Evolutionary conservation across 92 coral and sea anemone genomes (phyloP).

Genomic region (Parazoanthus swiftii): DNA sequence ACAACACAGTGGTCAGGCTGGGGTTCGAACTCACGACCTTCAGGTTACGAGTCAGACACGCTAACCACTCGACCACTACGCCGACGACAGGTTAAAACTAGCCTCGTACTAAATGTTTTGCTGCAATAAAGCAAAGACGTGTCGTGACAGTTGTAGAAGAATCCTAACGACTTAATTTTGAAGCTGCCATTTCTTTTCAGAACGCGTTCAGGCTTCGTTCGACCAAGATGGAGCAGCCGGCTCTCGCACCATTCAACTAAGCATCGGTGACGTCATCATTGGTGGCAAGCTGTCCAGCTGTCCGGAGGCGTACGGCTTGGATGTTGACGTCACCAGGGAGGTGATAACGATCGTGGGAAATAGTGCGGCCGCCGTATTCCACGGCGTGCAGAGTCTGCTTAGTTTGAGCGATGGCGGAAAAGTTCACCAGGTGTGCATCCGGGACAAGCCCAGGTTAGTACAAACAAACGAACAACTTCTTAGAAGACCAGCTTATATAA

Average conservation of each 20-base stretch:
- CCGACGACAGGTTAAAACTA: no score
- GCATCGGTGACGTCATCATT: constrained; percentile 50
- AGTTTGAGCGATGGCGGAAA: constrained; percentile 51
- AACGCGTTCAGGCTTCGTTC: constrained; percentile 16
- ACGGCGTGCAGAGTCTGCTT: constrained; percentile 64
- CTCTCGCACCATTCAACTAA: constrained; percentile 49
- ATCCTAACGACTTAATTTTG: neutral
- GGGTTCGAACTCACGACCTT: no score
- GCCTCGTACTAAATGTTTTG: no score
- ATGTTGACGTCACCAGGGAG: constrained; percentile 55
- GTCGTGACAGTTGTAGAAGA: neutral
- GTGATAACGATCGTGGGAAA: constrained; percentile 64
- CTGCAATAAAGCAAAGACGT: neutral
- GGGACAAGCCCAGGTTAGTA: constrained; percentile 52
- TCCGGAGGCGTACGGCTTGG: constrained; percentile 72
- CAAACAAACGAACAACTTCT: neutral
- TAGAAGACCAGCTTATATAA: neutral
- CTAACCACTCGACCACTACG: no score
- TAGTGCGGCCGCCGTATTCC: constrained; percentile 65
- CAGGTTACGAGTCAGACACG: no score
- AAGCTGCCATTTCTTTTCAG: neutral
- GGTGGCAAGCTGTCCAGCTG: constrained; percentile 19
- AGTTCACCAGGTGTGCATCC: constrained; percentile 61
- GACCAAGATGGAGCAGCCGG: constrained; percentile 17
- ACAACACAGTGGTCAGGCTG: no score